Base-by-base conservation (phyloP, 2,888 invertebrate species). In the Patella caerulea region DNA sequence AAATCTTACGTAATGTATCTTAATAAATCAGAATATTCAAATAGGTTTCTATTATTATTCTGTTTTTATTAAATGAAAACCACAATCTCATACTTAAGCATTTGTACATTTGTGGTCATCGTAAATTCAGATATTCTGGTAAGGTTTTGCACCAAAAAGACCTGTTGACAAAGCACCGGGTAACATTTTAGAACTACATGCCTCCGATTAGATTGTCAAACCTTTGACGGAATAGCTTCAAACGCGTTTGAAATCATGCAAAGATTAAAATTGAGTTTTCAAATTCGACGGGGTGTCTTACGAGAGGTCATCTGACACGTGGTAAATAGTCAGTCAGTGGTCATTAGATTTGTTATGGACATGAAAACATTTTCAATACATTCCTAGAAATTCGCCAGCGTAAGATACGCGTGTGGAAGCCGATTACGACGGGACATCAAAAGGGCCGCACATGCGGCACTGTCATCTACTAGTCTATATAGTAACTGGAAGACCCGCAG, bases 301-400 rank as follows among this genome's bases (percentile, higher is more conserved):
- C 24, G 65, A 24, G 24, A 65, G 65, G 24, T 65, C 73, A 54
- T 54, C 45, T 24, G 24, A 24, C 73, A 55, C 73, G 73, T 73
- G 73, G 73, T 73, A 24, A 54, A 55, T 53, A 55, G 52, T 55
- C 73, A 52, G 73, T 73, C 55, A 73, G 53, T 73, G 73, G 73
- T 73, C 45, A 55, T 53, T 71, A 29, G 24, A 29, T 24, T 29
- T 29, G 71, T 29, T 53, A 53, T 73, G 73, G 73, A 73, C 73
- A 73, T 73, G 54, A n/a, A 73, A 73, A 45, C n/a, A 73, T 73
- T 65, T 65, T 24, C 14, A 24, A 19, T 5, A 24, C 65, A 65
- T 65, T 65, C 65, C 24, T 65, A 19, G 65, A 7, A 12, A 19
- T 65, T 24, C 19, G 24, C 19, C 65, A 65, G 65, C 14, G 24